Evolutionary conservation across 2,797 vertebrate genomes (phyloP).

Genomic region (Chelmon rostratus): DNA sequence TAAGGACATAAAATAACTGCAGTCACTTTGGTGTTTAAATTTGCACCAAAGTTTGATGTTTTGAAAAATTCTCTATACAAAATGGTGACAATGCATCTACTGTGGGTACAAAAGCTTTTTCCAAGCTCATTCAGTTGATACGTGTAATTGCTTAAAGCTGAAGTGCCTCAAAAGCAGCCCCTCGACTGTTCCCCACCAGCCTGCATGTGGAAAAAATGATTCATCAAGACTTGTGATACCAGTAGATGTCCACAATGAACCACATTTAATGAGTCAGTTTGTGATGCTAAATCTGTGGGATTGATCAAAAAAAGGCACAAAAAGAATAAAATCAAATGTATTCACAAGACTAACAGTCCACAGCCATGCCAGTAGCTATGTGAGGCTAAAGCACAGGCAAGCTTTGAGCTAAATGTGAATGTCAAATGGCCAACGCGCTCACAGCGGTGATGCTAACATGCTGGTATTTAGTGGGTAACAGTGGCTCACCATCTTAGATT

Average conservation of each 20-base stretch:
- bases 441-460: no score
- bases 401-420: not conserved
- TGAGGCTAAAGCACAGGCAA: no score
- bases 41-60: not conserved
- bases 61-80: not conserved
- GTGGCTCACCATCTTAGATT: not conserved
- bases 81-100: not conserved
- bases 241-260: not conserved
- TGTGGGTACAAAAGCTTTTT: not conserved
- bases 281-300: no score
- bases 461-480: not conserved
- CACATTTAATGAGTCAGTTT: not conserved
- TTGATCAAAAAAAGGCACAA: not conserved
- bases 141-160: not conserved
- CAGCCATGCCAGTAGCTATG: no score
- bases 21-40: not conserved
- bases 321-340: not conserved
- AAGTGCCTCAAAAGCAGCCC: not conserved
- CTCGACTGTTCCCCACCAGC: not conserved
- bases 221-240: not conserved
- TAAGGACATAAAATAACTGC: not conserved
- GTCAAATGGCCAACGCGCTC: not conserved
- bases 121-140: not conserved
- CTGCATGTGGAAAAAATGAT: not conserved
- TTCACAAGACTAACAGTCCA: not conserved